Evolutionary conservation across 2,113 vertebrate species (phyloP).

Genomic region (Cynopterus brachyotis): DNA sequence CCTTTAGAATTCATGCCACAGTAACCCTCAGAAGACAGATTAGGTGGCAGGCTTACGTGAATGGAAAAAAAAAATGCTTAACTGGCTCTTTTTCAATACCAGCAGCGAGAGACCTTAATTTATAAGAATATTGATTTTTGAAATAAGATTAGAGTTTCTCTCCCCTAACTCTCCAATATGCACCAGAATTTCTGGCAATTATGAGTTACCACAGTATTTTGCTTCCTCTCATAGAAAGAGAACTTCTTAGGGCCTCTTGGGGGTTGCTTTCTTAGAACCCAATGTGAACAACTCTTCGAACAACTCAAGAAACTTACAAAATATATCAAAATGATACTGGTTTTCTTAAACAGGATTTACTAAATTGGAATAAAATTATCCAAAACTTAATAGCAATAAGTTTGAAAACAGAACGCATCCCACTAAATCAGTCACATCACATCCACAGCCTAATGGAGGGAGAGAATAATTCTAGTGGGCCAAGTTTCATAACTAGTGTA

Average conservation of each 20-base stretch:
- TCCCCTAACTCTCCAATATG: not conserved
- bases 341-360: constrained; percentile 18
- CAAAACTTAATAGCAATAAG: not conserved
- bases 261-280: not conserved
- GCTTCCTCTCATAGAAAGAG: not conserved
- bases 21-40: not conserved
- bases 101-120: not conserved
- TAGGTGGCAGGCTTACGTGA: not conserved
- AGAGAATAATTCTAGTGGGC: not conserved
- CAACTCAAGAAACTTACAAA: not conserved
- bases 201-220: not conserved
- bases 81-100: not conserved
- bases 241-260: not conserved
- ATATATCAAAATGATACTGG: not conserved
- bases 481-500: not conserved
- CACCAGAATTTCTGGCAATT: not conserved
- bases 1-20: not conserved
- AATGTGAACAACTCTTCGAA: not conserved
- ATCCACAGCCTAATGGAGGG: not conserved
- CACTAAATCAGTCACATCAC: not conserved
- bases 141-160: not conserved
- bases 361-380: not conserved
- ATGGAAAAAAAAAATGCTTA: not conserved
- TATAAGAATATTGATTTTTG: constrained; percentile 5
- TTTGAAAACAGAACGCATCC: not conserved